These are phyloP conservation scores for Melikaiella ostensackeni DNA, from an alignment of 2,888 invertebrate genomes.

Conservation along the genomic window DNA sequence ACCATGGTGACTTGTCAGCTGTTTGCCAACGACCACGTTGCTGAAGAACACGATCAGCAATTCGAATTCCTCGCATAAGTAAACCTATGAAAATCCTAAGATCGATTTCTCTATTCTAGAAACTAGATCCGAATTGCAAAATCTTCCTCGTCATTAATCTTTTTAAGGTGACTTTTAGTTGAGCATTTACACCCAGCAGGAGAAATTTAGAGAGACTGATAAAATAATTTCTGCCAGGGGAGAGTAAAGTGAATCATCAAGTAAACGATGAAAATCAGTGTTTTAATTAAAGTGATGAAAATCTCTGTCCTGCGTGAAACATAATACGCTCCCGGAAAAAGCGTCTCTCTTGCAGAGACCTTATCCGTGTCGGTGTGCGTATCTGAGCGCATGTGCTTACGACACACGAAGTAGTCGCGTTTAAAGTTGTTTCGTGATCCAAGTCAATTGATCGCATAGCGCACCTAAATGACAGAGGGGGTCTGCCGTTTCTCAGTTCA, in stretches of 20 bases:
- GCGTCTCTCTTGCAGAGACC: slow-evolving; percentile 19
- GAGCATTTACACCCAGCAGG: slow-evolving; percentile 22
- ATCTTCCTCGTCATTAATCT: neutral
- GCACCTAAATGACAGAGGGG: slow-evolving; percentile 27
- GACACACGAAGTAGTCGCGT: slow-evolving; percentile 3
- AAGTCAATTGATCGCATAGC: slow-evolving; percentile 40
- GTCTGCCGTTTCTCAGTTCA: slow-evolving; percentile 37
- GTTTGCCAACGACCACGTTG: slow-evolving; percentile 18
- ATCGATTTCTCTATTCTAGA: slow-evolving; percentile 24
- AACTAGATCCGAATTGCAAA: neutral
- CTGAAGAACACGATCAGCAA: slow-evolving; percentile 18
- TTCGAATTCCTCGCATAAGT: slow-evolving; percentile 27
- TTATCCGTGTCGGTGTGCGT: neutral
- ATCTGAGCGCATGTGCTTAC: neutral
- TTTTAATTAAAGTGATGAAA: slow-evolving; percentile 38
- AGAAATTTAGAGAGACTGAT: slow-evolving; percentile 31
- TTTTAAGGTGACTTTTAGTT: slow-evolving; percentile 28
- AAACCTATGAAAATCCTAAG: slow-evolving; percentile 14
- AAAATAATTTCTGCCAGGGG: neutral
- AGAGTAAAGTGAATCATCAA: slow-evolving; percentile 30
- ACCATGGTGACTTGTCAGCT: slow-evolving; percentile 26
- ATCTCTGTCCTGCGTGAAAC: slow-evolving; percentile 28
- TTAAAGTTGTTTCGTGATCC: slow-evolving; percentile 40
- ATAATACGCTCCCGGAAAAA: slow-evolving; percentile 35
- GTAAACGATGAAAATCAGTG: slow-evolving; percentile 38